Evolutionary conservation across 2,888 invertebrate species (phyloP).

Genomic region (Nephrotoma flavescens): DNA sequence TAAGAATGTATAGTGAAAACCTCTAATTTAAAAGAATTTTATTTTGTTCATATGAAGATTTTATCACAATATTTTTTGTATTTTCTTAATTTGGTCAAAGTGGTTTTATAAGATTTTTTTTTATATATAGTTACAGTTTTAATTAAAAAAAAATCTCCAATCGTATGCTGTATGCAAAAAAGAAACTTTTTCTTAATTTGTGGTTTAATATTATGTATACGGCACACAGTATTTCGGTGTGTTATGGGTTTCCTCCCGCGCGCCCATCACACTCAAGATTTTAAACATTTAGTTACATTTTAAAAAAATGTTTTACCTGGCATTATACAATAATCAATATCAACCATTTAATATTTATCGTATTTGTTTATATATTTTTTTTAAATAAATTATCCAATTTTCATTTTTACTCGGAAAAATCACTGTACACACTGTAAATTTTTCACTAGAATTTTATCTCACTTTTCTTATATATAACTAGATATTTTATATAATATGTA

Average conservation of each 20-base stretch:
- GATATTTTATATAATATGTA: neutral
- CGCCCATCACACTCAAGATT: neutral
- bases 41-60: neutral
- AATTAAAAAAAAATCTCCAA: neutral
- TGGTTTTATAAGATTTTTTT: neutral
- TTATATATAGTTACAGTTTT: neutral
- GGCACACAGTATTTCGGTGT: neutral
- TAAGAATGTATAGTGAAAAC: neutral
- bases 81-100: neutral
- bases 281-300: neutral
- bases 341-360: neutral
- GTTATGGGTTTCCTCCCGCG: neutral
- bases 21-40: neutral
- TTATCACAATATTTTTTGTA: neutral
- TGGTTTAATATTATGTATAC: neutral
- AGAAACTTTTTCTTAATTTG: neutral
- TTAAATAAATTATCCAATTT: neutral
- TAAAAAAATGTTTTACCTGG: neutral
- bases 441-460: neutral
- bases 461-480: neutral
- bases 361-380: neutral
- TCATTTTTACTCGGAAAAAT: neutral
- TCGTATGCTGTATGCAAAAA: neutral
- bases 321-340: constrained; percentile 1
- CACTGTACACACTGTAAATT: neutral